Conservation (phyloP, 2,888 invertebrate species). For the Brenthis daphne region DNA sequence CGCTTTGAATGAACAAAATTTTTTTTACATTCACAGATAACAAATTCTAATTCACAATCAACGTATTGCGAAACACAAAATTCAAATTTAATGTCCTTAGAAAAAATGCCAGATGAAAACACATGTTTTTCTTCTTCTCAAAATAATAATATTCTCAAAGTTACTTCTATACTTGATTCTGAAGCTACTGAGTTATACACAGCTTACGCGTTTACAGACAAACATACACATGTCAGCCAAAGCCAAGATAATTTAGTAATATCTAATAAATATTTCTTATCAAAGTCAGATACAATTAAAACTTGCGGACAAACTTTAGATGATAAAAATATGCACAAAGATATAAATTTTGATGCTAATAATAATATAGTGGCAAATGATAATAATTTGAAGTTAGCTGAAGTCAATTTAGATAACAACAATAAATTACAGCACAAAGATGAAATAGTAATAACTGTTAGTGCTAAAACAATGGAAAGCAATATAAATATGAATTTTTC, state of each 20-base stretch:
- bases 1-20: too few relatives aligned
- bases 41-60: slow-evolving; percentile 25
- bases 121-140: not conserved
- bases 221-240: slow-evolving; percentile 42
- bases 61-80: slow-evolving; percentile 29
- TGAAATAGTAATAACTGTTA: not conserved
- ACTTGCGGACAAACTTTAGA: not conserved
- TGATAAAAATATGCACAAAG: not conserved
- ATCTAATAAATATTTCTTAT: slow-evolving; percentile 22
- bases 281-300: not conserved
- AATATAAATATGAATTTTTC: not conserved
- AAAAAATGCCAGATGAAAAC: not conserved
- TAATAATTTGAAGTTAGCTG: too few relatives aligned
- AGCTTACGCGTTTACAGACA: slow-evolving; percentile 23
- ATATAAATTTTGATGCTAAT: not conserved
- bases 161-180: slow-evolving; percentile 19
- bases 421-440: not conserved
- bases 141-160: too few relatives aligned
- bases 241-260: slow-evolving; percentile 41
- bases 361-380: not conserved
- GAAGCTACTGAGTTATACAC: slow-evolving; percentile 39
- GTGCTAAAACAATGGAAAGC: not conserved
- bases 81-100: not conserved
- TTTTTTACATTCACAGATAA: not conserved
- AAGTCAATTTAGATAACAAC: too few relatives aligned